phyloP scores from a whole-genome alignment of 2,113 vertebrate species.

The Elephantulus edwardii region DNA sequence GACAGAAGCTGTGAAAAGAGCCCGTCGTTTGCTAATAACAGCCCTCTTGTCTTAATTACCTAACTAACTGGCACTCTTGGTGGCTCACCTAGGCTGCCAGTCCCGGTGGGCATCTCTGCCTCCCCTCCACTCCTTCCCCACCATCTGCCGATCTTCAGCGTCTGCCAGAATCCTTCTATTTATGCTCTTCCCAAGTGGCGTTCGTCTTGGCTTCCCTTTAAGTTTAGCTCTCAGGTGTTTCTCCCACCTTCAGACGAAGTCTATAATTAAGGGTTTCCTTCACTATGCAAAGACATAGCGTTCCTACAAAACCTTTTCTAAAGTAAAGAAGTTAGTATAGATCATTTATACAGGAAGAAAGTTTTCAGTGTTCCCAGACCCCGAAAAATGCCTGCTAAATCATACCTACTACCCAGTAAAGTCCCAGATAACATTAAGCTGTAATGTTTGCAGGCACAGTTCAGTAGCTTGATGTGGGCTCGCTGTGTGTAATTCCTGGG shows the following conservation, averaged over 20 bases:
- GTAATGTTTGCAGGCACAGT: no score
- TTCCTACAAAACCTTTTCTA: no score
- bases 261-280: no score
- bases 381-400: no score
- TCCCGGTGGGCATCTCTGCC: background rate
- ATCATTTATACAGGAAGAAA: no score
- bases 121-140: background rate
- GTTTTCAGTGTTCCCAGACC: no score
- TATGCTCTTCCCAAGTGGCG: background rate
- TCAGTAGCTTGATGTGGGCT: no score
- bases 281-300: no score
- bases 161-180: background rate
- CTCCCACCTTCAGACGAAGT: background rate
- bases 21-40: background rate
- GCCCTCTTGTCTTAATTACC: conserved; percentile 43
- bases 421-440: no score
- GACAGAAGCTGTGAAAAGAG: background rate
- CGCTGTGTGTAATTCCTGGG: no score
- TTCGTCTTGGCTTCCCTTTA: conserved; percentile 2
- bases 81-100: conserved; percentile 4
- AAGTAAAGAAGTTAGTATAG: no score
- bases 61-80: conserved; percentile 40
- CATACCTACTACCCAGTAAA: no score
- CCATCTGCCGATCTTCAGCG: conserved; percentile 70
- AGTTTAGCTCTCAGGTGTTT: background rate